Conservation (phyloP, 2,113 vertebrate genomes). For the Silurus glanis region DNA sequence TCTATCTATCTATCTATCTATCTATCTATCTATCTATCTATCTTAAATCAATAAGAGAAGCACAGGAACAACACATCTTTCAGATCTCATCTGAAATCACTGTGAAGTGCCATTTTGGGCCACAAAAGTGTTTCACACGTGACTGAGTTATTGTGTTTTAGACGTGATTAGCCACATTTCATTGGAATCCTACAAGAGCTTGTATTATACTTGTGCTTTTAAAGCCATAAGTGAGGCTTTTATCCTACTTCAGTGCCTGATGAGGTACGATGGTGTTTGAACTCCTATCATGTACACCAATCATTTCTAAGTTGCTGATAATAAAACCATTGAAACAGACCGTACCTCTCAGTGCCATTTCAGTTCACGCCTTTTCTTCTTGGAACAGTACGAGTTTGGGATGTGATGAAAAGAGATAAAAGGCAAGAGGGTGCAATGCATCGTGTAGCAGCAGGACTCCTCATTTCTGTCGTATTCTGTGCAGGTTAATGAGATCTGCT, state of each 20-base stretch:
- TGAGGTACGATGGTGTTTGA: background rate
- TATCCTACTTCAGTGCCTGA: background rate
- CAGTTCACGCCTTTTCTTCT: constrained; percentile 32
- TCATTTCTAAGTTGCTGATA: background rate
- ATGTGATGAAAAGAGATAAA: background rate
- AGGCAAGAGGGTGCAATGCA: background rate
- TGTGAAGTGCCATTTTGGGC: background rate
- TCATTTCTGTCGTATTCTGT: constrained; percentile 59
- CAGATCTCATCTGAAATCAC: background rate
- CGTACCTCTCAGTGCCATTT: constrained; percentile 41
- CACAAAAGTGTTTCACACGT: background rate
- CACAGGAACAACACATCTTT: background rate
- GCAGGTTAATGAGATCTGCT: constrained; percentile 68
- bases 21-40: no score
- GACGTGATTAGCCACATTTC: background rate
- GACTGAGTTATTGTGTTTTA: background rate
- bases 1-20: no score
- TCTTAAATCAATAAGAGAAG: background rate
- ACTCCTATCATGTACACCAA: background rate
- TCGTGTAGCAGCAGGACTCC: constrained; percentile 52
- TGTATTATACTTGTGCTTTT: background rate
- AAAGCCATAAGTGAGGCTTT: background rate
- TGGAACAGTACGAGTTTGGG: background rate
- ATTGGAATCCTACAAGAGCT: background rate
- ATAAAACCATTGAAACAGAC: background rate